Conservation (phyloP, 2,113 vertebrate species). For the Hymenochirus boettgeri region DNA sequence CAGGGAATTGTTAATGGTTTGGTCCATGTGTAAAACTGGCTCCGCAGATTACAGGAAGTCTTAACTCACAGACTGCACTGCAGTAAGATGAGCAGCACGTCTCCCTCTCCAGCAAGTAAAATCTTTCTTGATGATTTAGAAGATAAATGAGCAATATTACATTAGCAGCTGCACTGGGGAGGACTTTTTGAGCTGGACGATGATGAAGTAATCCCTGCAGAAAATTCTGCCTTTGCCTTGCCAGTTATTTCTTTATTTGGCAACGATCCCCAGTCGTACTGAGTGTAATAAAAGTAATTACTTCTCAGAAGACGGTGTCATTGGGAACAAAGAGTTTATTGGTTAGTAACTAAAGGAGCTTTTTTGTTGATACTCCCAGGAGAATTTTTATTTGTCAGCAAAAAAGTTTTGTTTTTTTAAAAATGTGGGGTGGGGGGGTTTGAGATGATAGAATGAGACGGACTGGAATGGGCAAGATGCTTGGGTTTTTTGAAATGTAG, state of each 20-base stretch:
- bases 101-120: constrained; percentile 23
- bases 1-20: neutral
- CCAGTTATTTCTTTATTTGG: constrained; percentile 30
- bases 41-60: constrained; percentile 3
- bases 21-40: constrained; percentile 4
- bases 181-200: constrained; percentile 31
- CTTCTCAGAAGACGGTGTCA: constrained; percentile 31
- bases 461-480: too few species aligned
- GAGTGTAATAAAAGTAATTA: constrained; percentile 39
- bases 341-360: constrained; percentile 15
- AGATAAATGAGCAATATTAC: constrained; percentile 39
- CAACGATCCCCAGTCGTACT: constrained; percentile 9
- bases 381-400: constrained; percentile 11
- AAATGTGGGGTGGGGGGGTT: too few species aligned
- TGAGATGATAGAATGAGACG: too few species aligned
- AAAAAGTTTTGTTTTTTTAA: too few species aligned
- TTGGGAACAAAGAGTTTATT: constrained; percentile 30
- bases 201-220: constrained; percentile 35
- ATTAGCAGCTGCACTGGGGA: constrained; percentile 27
- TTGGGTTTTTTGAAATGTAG: too few species aligned
- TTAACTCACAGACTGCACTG: constrained; percentile 5
- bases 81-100: constrained; percentile 23
- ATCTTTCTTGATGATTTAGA: constrained; percentile 27
- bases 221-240: constrained; percentile 17
- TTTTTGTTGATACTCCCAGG: neutral